These are phyloP conservation scores for Acanthornis magna DNA, from an alignment of 2,797 vertebrate species.

Conservation along the genomic window DNA sequence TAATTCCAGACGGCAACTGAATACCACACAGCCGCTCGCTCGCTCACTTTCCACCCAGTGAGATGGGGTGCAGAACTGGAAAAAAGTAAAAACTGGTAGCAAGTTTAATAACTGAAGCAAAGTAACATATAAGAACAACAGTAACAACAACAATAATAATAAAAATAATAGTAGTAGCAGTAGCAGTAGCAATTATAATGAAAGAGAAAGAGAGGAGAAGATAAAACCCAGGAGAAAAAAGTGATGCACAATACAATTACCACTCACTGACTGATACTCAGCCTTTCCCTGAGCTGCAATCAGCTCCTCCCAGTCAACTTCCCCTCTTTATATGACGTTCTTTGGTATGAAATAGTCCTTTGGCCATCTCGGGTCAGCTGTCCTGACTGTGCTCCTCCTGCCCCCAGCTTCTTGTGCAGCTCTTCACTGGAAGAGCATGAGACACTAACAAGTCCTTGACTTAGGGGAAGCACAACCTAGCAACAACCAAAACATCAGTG, in stretches of 20 bases:
- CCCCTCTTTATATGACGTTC: accelerated
- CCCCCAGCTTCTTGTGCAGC: neutral
- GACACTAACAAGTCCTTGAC: neutral
- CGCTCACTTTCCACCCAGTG: accelerated
- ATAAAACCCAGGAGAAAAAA: neutral
- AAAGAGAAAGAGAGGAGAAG: neutral
- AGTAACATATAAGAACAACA: neutral
- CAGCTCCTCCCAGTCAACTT: neutral
- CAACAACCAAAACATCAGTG: neutral
- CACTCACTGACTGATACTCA: neutral
- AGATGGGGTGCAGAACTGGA: neutral
- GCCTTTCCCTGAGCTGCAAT: accelerated
- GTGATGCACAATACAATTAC: neutral
- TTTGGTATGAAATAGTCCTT: neutral
- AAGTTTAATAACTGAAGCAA: neutral
- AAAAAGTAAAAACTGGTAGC: neutral
- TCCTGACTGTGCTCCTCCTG: neutral
- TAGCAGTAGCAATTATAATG: neutral
- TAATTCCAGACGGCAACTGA: neutral
- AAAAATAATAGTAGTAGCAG: neutral
- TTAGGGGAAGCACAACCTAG: neutral
- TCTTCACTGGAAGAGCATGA: neutral
- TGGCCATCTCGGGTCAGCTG: accelerated
- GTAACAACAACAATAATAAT: neutral
- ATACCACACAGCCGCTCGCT: neutral